Conservation (phyloP, 2,888 invertebrate species). For the Rhodophaea formosa region DNA sequence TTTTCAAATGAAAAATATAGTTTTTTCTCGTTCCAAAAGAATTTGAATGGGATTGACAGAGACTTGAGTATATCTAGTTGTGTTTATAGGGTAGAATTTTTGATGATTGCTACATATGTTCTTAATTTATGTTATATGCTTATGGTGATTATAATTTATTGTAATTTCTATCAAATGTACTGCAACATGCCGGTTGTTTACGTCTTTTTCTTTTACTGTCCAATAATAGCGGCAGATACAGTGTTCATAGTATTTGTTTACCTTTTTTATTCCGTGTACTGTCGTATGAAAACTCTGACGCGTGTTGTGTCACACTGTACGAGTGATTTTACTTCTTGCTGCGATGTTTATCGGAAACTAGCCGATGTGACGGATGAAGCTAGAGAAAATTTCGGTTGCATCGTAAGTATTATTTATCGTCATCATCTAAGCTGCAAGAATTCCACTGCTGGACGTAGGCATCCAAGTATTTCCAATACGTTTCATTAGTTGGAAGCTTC, state of each 20-base stretch:
- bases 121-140: no score
- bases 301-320: neutral
- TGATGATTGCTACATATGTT: no score
- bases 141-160: neutral
- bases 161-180: neutral
- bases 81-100: neutral
- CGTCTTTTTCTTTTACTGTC: neutral
- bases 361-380: neutral
- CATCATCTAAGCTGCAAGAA: no score
- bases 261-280: neutral
- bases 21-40: neutral
- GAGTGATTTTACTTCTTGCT: neutral
- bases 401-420: slow-evolving; percentile 2
- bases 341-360: neutral
- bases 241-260: neutral
- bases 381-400: neutral
- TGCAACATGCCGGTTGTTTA: neutral
- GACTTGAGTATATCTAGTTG: neutral
- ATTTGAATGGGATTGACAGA: neutral
- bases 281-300: neutral
- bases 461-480: no score
- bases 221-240: neutral
- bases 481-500: no score
- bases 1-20: neutral
- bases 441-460: neutral